Conservation (phyloP, 2,888 invertebrate genomes). For the Eubasilissa splendida region DNA sequence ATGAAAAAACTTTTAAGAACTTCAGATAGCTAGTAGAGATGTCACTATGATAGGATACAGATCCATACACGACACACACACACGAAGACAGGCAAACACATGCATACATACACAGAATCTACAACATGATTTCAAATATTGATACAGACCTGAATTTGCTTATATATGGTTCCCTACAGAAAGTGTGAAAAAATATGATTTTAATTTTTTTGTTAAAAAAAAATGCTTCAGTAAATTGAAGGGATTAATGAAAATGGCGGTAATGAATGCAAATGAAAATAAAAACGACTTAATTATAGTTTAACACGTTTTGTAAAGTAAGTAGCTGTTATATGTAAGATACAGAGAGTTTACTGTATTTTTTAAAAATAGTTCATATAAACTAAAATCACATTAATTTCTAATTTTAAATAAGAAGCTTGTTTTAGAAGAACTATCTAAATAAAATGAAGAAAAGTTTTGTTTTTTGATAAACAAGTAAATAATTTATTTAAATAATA, state of each 20-base stretch:
- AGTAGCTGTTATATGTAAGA: no score
- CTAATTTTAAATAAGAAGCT: no score
- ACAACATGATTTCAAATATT: slow-evolving; percentile 66
- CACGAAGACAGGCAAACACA: slow-evolving; percentile 57
- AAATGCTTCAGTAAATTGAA: slow-evolving; percentile 23
- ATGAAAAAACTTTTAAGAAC: slow-evolving; percentile 47
- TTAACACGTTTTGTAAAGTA: no score
- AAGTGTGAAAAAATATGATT: slow-evolving; percentile 62
- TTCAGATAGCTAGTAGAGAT: slow-evolving; percentile 47
- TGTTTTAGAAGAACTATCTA: no score
- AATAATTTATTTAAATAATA: no score
- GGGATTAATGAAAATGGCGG: neutral
- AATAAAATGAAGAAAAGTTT: no score
- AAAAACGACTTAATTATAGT: neutral
- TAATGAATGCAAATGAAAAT: slow-evolving; percentile 35
- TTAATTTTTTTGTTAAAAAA: slow-evolving; percentile 35
- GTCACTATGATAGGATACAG: slow-evolving; percentile 45
- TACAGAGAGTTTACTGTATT: no score
- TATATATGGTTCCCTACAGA: slow-evolving; percentile 73
- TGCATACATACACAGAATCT: slow-evolving; percentile 59
- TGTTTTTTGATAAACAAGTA: no score
- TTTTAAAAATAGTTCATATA: no score
- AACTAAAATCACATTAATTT: no score
- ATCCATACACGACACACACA: slow-evolving; percentile 56
- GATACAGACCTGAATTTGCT: slow-evolving; percentile 74